Evolutionary conservation across 2,113 vertebrate species (phyloP), one percentile per base, ranked within the genome.

Genomic region (Grammomys surdaster): DNA sequence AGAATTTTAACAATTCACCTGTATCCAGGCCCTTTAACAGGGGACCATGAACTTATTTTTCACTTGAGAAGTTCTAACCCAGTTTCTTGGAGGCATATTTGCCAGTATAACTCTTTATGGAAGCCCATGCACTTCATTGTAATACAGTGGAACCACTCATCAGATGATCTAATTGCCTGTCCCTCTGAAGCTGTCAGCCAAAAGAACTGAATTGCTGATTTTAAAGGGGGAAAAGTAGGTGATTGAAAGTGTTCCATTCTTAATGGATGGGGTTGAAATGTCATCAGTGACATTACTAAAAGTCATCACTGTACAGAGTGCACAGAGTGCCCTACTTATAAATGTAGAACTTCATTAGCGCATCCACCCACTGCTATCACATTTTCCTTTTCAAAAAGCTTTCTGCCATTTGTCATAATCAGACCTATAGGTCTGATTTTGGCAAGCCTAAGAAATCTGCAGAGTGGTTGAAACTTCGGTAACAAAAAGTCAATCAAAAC

Each of bases 201-300:
- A 89, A 48, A 88, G 87, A 97, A 84, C 58, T 2, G 13, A 96
- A 92, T 90, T 96, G 95, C 81, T 95, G 54, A 73, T 96, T 96
- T 97, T 94, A 63, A 63, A 89, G 70, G 96, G 73, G 48, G 77
- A 93, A 78, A 97, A 96, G 51, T 84, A 81, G 73, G 46, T 72
- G 67, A 96, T 69, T 94, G 51, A 96, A 97, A 58, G 94, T 95
- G 54, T 91, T 98, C 72, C 94, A 94, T 97, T 97, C 96, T 97
- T 98, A 97, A 98, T 97, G 97, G 94, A 97, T 97, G 91, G 46
- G 36, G 46, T 91, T 69, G 54, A 28, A 80, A 90, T 97, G 85
- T 90, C 90, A 93, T 94, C 60, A 94, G 17, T 89, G 58, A 84
- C 93, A 96, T 89, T 82, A 95, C 82, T 78, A 90, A 95, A 97